These are phyloP conservation scores for Anomalospiza imberbis DNA, from an alignment of 2,797 vertebrate genomes.

Conservation along the genomic window DNA sequence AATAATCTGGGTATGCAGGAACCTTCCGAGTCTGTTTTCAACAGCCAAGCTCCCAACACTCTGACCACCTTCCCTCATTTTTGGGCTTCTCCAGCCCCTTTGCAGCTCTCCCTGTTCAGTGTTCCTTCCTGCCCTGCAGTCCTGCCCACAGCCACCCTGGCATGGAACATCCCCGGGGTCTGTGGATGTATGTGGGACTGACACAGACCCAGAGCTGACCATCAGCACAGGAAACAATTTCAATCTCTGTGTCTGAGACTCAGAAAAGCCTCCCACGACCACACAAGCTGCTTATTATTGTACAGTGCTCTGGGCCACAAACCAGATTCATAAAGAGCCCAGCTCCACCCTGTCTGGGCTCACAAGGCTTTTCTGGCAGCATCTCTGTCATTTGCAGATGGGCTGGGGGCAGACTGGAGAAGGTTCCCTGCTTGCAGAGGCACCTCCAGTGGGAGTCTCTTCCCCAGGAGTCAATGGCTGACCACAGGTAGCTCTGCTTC, in stretches of 20 bases:
- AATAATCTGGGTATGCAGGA: background rate
- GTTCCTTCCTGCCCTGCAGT: background rate
- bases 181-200: background rate
- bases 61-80: background rate
- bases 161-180: background rate
- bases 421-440: background rate
- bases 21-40: background rate
- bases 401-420: background rate
- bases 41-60: background rate
- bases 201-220: background rate
- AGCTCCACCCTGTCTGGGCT: slow-evolving; percentile 60
- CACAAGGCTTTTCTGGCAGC: slow-evolving; percentile 26
- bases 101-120: background rate
- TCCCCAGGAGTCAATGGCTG: background rate
- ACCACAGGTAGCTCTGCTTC: background rate
- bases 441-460: background rate
- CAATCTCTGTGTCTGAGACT: background rate
- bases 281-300: slow-evolving; percentile 59
- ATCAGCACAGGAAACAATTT: slow-evolving; percentile 11
- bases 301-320: slow-evolving; percentile 32
- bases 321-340: slow-evolving; percentile 52
- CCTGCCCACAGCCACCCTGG: background rate
- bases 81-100: background rate
- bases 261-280: slow-evolving; percentile 28
- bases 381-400: background rate